Evolutionary conservation across 2,888 invertebrate genomes (phyloP), one percentile per base, ranked within the genome.

Genomic region (Troides helena): DNA sequence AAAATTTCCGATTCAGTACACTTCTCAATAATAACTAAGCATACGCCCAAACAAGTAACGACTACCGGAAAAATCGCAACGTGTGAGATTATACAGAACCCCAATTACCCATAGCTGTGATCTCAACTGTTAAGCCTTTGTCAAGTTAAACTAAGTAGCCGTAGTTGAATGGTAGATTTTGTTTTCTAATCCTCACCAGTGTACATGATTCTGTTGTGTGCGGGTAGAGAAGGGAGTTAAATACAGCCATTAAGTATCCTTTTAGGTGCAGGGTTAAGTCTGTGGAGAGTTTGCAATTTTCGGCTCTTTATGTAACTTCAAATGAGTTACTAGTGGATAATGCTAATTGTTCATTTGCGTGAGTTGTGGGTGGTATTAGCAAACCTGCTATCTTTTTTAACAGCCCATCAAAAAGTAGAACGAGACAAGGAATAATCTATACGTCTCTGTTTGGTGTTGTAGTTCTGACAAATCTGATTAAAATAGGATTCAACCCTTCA

Each of bases 41-140:
- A 39, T 21, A 46, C 61, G 30, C 57, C 58, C 57, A 65, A 60
- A 69, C 68, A 73, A 72, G 68, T 71, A 68, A 65, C 61, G 53
- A 73, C 75, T 76, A 74, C 73, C 68, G 72, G 70, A 72, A 76
- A 74, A 74, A 64, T 67, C n/a, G 62, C 72, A 72, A 76, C 70
- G 77, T 77, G 77, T 76, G 72, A 77, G 73, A 65, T 72, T 67
- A 43, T 61, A 67, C 43, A 53, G 14, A 14, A 67, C 73, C 75
- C 76, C 82, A 82, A 84, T 84, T 83, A 81, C 77, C 77, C 72
- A 76, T 79, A 76, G 77, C 72, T 75, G 75, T 79, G 75, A 76
- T 74, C 73, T 80, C 79, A 76, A 76, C 77, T 80, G 82, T 81
- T 75, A 79, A 79, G 69, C 74, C 70, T 74, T 80, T 81, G 78